Evolutionary conservation across 2,113 vertebrate species (phyloP), one percentile per base, ranked within the genome.

Genomic region (Sinocyclocheilus rhinocerous): DNA sequence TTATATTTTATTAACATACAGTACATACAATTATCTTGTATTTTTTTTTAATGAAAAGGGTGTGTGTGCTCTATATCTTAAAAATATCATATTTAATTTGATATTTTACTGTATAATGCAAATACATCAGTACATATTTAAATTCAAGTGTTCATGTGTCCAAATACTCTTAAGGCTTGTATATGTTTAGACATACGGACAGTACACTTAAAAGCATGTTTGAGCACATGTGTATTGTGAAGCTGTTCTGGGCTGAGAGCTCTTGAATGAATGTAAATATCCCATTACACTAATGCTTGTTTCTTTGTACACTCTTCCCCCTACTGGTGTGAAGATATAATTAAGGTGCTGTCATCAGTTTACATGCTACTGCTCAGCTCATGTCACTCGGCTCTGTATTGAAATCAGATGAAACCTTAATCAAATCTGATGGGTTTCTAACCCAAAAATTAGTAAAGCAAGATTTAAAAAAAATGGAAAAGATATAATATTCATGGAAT

Each of bases 251-350:
- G 22, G 48, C 50, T 81, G 36, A 73, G 80, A 69, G 57, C 59
- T 85, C 72, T 87, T 88, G 50, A 85, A 77, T 84, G 26, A 81
- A 86, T 83, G 82, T 87, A 91, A 89, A 85, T 90, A 90, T 89
- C 88, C 77, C 83, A 89, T 90, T 89, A 87, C 89, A 84, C 81
- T 36, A 24, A 29, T 65, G 83, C 89, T 86, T 85, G 90, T 95
- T 94, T 91, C 92, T 93, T 92, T 91, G 94, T 90, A 90, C 93
- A 94, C 92, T 95, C 91, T 91, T 95, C 95, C 94, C 95, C 95
- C 95, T 95, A 88, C 94, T 95, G 95, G 94, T 90, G 87, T 86
- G 84, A 93, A 90, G 87, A 82, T 87, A 94, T 88, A 93, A 93
- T 83, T 85, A 85, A 87, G 89, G 61, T 85, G 26, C 79, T 76